Base-by-base conservation (phyloP, 2,888 invertebrate genomes). In the Cataglyphis altisquamis region DNA sequence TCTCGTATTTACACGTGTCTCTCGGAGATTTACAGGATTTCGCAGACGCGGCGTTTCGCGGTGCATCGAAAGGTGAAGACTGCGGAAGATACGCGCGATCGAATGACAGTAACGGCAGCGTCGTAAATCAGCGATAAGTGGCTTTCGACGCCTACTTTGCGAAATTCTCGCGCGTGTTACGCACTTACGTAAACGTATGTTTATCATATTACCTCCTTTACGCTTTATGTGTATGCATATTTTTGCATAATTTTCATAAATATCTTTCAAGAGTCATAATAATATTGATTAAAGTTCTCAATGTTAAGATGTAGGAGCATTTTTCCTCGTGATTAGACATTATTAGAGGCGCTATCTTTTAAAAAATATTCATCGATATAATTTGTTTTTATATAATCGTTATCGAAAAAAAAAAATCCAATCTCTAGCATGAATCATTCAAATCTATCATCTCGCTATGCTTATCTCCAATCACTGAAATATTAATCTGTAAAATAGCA, bases 1-100 rank as follows among this genome's bases (percentile, higher is more conserved):
- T 81, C 41, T 81, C 82, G 82, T 88, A 88, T 90, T 90, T 90
- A 88, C 88, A 87, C 86, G 86, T 84, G 84, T 85, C 87, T 82
- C 72, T 68, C 21, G 29, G 32, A 83, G 83, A 87, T 86, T 86
- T 85, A 63, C 63, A 73, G 84, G 86, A 88, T 87, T 86, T 88
- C 64, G 80, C 77, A 63, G 83, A 86, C 48, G 57, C 82, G 82
- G 84, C 90, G 81, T 82, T 87, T 86, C 73, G 63, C 81, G 82
- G 85, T 77, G 67, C 63, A 45, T 63, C 48, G 45, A 52, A 41
- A 84, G 84, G 67, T 82, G 52, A 77, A 66, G 81, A 84, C 63
- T 70, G 85, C 64, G 80, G n/a, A 62, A 70, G 41, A 67, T 57
- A 21, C 32, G 60, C 32, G 66, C 67, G 45, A 68, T 77, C 67